Evolutionary conservation across 2,113 vertebrate species (phyloP), one percentile per base, ranked within the genome.

Genomic region (Myiopsitta monachus): DNA sequence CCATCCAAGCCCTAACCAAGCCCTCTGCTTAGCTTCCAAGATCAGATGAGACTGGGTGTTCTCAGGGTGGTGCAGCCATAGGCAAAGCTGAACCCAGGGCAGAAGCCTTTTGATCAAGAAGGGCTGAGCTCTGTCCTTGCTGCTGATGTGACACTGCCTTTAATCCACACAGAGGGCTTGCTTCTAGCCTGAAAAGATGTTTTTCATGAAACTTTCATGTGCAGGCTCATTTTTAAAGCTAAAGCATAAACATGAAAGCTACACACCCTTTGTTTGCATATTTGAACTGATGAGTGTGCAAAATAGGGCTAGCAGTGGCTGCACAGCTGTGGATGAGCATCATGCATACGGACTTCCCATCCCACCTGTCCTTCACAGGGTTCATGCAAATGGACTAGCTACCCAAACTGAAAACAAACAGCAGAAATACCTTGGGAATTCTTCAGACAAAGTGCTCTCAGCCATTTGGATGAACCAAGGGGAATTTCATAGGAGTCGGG

Each of bases 201-300:
- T 95, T 95, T 93, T 54, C 46, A 69, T 66, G 86, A 76, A 26
- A 16, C 77, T 90, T 70, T 15, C 75, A 47, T 74, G 52, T 2
- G 26, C 2, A n/a, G 2, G 64, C 41, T 80, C 76, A 4, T 67
- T 28, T 81, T 90, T 88, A 81, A 83, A 82, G 86, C 82, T 61
- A 6, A 52, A 49, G 92, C 66, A 44, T 28, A 23, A 28, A 36
- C 68, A 49, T 28, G 80, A 19, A 52, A 55, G 75, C 46, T 62
- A 17, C 80, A 51, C 91, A 7, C 79, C 83, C 86, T 92, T 59
- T 3, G 41, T 94, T 90, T 94, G 83, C 91, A 67, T 75, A 72
- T 72, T 86, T 75, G 92, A 49, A 73, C 11, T 18, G 88, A 81
- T 88, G 91, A 92, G 76, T 46, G 72, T 49, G 92, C 79, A 83